Evolutionary conservation across 2,113 vertebrate genomes (phyloP), one percentile per base, ranked within the genome.

Genomic region (Ictidomys tridecemlineatus): DNA sequence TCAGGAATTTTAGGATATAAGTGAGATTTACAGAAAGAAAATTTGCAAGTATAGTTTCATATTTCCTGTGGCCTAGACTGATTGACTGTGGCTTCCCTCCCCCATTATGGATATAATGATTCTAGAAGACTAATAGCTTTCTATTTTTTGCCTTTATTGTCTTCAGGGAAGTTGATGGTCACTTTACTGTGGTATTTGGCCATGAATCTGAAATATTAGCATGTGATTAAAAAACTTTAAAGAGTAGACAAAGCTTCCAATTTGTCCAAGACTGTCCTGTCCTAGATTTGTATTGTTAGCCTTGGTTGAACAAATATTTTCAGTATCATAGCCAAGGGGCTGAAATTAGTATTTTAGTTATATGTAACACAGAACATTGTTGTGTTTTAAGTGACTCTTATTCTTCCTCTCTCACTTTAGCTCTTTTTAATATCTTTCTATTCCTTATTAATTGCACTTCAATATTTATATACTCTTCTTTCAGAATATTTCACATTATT

Each of bases 311-410:
- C 45, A 94, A 80, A 69, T 95, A 58, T 69, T 77, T 95, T 91
- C 26, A 32, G 63, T 76, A 28, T 30, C 28, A 48, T 67, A 53
- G 51, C 24, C 65, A 86, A 89, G 58, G 34, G 9, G 3, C 6
- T 86, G 22, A 74, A 91, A 67, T 94, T 58, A 89, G 17, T 96
- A 79, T 93, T 85, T 95, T 89, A 94, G 22, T 34, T 70, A 48
- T 67, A 24, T 78, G n/a, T 91, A 87, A 79, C 37, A 70, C 28
- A 37, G 63, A 42, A 18, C 2, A 37, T 78, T 76, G 32, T n/a
- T 53, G 24, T 73, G 4, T 85, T 84, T 39, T 24, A 51, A 37
- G 37, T 90, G 20, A 78, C 58, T 85, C n/a, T 10, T 18, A 32
- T 39, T 17, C 13, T 45, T 28, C 39, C 18, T 45, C 24, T 74